phyloP scores from a whole-genome alignment of 2,888 invertebrate species.

The Noctua pronuba region DNA sequence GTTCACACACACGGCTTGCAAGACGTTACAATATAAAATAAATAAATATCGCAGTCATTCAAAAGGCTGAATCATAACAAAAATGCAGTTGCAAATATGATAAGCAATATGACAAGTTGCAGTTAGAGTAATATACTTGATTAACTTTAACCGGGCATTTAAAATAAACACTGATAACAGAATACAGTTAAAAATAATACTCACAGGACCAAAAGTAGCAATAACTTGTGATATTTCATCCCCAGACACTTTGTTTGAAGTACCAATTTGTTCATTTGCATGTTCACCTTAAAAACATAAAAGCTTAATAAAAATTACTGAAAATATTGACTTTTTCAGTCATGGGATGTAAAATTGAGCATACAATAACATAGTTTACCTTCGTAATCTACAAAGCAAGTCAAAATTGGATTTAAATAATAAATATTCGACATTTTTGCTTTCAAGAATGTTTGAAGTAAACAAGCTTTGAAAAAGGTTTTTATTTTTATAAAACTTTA shows the following conservation, averaged over 20 bases:
- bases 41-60: conserved; percentile 4
- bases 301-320: neutral
- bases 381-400: conserved; percentile 69
- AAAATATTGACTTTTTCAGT: neutral
- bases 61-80: neutral
- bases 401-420: conserved; percentile 75
- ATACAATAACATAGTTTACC: conserved; percentile 31
- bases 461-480: neutral
- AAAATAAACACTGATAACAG: neutral
- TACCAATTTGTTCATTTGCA: conserved; percentile 86
- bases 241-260: conserved; percentile 81
- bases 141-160: neutral
- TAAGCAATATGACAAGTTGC: neutral
- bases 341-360: neutral
- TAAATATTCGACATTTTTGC: conserved; percentile 70
- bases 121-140: neutral
- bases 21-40: neutral
- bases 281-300: conserved; percentile 82
- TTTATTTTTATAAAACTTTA: neutral
- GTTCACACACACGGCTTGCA: conserved; percentile 4
- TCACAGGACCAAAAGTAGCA: conserved; percentile 86
- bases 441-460: neutral
- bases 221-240: conserved; percentile 88
- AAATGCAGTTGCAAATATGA: neutral
- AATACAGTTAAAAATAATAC: conserved; percentile 59